Base-by-base conservation (phyloP, 2,888 invertebrate genomes). In the Eudemis profundana region DNA sequence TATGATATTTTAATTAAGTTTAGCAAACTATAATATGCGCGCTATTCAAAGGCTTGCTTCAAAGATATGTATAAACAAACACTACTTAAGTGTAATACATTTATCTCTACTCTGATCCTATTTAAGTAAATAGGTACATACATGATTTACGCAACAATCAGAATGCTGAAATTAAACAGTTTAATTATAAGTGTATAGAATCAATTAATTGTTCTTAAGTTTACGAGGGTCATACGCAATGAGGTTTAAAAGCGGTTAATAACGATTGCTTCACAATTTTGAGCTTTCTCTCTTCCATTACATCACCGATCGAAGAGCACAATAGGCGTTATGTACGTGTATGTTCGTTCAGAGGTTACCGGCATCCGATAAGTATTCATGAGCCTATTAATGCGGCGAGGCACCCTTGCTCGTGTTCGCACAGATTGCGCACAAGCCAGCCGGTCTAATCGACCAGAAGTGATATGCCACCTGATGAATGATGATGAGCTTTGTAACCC, bases 381-480 rank as follows among this genome's bases (percentile, higher is more conserved):
- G 84, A 87, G 82, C 79, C 84, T 88, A 86, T 88, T 88, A 89
- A 89, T 86, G 86, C 82, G 78, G 72, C 74, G 76, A 74, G 70
- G 76, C 78, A 78, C 77, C 73, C 74, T 69, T 74, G 69, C 72
- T 72, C 72, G 75, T 72, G 74, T 75, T 76, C 78, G 77, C 78
- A 82, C 83, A 85, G 80, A 84, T 82, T 79, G 82, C 78, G 77
- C 78, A 78, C 77, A 79, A 68, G 68, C 78, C 76, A 73, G 78
- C 80, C 77, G 72, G 78, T 83, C 84, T 85, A 88, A 90, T 89
- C 84, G 84, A 84, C 83, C 81, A 84, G 85, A 89, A 89, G 81
- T 87, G 85, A 88, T 86, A 86, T 79, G 78, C 75, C 75, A 76
- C 76, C 77, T 82, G 82, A 85, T 86, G 81, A 82, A 84, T 84